Conservation (phyloP, 2,113 vertebrate species). For the Maccullochella peelii region DNA sequence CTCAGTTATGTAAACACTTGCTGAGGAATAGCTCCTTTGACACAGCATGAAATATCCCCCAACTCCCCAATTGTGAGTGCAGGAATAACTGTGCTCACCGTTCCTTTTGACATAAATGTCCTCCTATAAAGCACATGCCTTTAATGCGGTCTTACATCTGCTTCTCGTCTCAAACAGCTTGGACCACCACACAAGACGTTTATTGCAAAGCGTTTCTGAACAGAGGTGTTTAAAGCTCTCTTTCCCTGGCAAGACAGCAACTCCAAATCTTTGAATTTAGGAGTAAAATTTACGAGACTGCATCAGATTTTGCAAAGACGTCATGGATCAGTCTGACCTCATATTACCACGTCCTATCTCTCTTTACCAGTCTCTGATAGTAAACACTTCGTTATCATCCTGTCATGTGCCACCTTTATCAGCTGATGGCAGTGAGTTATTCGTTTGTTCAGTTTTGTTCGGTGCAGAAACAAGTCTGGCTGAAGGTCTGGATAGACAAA, state of each 20-base stretch:
- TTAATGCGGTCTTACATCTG: slow-evolving; percentile 33
- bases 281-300: not conserved
- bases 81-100: slow-evolving; percentile 24
- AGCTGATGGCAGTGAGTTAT: slow-evolving; percentile 14
- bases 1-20: slow-evolving; percentile 81
- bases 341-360: not conserved
- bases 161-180: slow-evolving; percentile 42
- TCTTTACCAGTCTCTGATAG: not conserved
- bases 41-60: slow-evolving; percentile 54
- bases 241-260: slow-evolving; percentile 6
- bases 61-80: slow-evolving; percentile 35
- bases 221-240: slow-evolving; percentile 44
- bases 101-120: slow-evolving; percentile 39
- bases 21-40: slow-evolving; percentile 67
- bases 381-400: not conserved
- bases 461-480: not conserved
- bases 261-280: slow-evolving; percentile 45
- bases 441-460: not conserved
- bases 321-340: not conserved
- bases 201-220: slow-evolving; percentile 33
- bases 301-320: slow-evolving; percentile 14
- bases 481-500: not conserved
- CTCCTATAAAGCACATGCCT: slow-evolving; percentile 2
- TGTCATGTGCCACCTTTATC: slow-evolving; percentile 13
- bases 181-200: slow-evolving; percentile 44